Percentiles rank a stretch among this genome's conserved stretches.
Evolutionary conservation across 2,113 vertebrate genomes (phyloP).

Genomic region (Heliornis fulica): DNA sequence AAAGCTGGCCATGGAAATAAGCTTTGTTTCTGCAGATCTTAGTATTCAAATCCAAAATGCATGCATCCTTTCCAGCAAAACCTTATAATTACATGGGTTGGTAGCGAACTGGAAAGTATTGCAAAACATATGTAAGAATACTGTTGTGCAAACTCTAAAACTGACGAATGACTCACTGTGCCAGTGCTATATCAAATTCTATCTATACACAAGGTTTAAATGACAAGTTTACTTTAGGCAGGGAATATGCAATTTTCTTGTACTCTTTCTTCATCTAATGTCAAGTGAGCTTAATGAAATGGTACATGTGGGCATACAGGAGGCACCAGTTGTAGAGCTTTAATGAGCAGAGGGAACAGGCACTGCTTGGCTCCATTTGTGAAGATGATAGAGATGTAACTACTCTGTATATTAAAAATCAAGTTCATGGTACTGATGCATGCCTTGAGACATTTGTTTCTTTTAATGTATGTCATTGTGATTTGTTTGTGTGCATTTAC

Average conservation of each 20-base stretch:
- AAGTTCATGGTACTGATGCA: neutral
- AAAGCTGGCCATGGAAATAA: neutral
- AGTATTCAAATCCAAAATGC: slow-evolving; percentile 16
- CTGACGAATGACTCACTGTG: slow-evolving; percentile 51
- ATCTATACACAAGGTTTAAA: slow-evolving; percentile 60
- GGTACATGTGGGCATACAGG: slow-evolving; percentile 45
- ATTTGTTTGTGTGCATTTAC: neutral
- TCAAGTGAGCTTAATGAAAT: slow-evolving; percentile 58
- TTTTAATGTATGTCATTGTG: neutral
- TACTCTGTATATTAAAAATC: neutral
- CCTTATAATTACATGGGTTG: slow-evolving; percentile 46
- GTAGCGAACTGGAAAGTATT: slow-evolving; percentile 61
- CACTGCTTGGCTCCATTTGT: neutral
- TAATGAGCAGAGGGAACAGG: slow-evolving; percentile 22
- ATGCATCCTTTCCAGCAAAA: slow-evolving; percentile 41
- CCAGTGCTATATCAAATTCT: slow-evolving; percentile 59
- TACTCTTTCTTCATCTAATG: slow-evolving; percentile 58
- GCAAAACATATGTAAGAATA: slow-evolving; percentile 64
- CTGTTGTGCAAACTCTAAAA: slow-evolving; percentile 61
- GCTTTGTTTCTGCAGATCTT: neutral
- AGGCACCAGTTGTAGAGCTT: slow-evolving; percentile 50
- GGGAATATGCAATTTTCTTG: slow-evolving; percentile 65
- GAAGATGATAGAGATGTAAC: neutral
- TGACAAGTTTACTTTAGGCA: slow-evolving; percentile 68
- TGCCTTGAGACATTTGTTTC: neutral